Evolutionary conservation across 2,797 vertebrate species (phyloP).

Genomic region (Otolemur crassicaudatus): DNA sequence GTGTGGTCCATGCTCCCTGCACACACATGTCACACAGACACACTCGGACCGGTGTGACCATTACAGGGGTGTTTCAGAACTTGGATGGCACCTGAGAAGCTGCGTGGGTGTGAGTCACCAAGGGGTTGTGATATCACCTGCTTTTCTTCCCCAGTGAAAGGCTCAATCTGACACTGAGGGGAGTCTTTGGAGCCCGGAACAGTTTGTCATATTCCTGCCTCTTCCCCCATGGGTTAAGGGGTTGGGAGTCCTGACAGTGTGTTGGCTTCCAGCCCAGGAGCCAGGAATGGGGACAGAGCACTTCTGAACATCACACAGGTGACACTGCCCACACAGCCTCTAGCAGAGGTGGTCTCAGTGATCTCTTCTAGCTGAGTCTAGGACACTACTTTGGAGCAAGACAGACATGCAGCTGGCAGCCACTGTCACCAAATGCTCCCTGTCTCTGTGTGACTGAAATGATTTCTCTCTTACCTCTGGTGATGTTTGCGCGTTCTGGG

Average conservation of each 20-base stretch:
- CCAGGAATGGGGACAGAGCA: neutral
- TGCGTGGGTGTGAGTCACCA: too few species aligned
- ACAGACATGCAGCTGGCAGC: neutral
- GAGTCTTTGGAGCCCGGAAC: neutral
- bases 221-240: neutral
- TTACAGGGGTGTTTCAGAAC: neutral
- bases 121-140: neutral
- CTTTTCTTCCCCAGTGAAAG: neutral
- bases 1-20: neutral
- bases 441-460: neutral
- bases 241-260: neutral
- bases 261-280: neutral
- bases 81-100: neutral
- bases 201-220: neutral
- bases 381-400: neutral
- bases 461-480: neutral
- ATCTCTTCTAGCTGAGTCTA: neutral
- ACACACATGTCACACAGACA: neutral
- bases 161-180: neutral
- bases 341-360: neutral
- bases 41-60: neutral
- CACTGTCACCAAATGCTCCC: too few species aligned
- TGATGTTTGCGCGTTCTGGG: neutral
- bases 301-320: neutral
- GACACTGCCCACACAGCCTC: neutral